Conservation (phyloP, 2,888 invertebrate species). For the Diadromus collaris region DNA sequence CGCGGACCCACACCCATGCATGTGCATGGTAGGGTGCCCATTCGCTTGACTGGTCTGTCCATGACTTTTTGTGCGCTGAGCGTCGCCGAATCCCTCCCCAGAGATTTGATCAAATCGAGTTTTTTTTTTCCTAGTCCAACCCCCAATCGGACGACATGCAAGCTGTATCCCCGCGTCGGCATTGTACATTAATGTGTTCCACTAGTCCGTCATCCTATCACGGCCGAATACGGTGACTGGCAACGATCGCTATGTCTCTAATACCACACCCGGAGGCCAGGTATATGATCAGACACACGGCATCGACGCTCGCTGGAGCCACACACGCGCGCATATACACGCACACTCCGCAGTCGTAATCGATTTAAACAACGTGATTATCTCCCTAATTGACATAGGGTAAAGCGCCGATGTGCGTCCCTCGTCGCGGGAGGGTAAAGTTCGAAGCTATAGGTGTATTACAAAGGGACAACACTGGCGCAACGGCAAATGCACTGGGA, state of each 20-base stretch:
- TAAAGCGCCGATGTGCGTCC: conserved; percentile 20
- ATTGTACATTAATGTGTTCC: not conserved
- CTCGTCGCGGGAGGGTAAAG: conserved; percentile 5
- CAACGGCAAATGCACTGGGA: conserved; percentile 49
- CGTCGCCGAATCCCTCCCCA: not conserved
- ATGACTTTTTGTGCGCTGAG: not conserved
- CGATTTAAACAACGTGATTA: conserved; percentile 75
- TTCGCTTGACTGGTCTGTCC: not conserved
- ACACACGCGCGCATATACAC: not conserved
- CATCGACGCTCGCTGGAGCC: conserved; percentile 46
- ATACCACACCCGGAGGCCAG: not conserved
- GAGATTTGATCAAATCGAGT: not conserved
- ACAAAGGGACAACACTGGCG: conserved; percentile 42
- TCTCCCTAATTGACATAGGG: conserved; percentile 70
- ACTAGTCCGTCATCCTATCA: not conserved
- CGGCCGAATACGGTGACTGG: conserved; percentile 4
- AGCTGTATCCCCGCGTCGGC: not conserved
- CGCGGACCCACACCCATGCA: not conserved
- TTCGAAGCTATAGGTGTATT: not conserved
- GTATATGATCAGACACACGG: conserved; percentile 40
- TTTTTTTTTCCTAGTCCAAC: not conserved
- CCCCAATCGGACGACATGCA: not conserved
- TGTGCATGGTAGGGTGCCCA: conserved; percentile 21
- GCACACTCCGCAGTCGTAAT: conserved; percentile 61
- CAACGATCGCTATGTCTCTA: not conserved